Percentiles rank a stretch among this genome's conserved stretches.
Conservation (phyloP, 2,113 vertebrate species). For the Myrmophylax atrothorax region DNA sequence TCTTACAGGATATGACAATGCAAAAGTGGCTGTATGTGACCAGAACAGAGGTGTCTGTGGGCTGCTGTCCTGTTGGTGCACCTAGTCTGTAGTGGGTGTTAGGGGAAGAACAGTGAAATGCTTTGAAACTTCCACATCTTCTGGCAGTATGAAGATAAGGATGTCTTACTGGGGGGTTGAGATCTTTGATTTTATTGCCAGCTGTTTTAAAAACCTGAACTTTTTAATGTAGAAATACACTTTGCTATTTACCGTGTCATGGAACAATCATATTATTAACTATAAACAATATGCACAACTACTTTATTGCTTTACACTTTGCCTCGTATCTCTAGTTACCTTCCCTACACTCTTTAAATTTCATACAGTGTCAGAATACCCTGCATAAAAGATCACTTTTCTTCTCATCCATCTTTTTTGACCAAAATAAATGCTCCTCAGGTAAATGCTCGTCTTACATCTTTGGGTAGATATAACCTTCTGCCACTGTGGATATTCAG, state of each 20-base stretch:
- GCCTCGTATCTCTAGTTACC: accelerated
- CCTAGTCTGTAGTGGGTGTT: neutral
- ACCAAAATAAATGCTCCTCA: neutral
- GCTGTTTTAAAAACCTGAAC: accelerated
- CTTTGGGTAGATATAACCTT: neutral
- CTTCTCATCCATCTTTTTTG: neutral
- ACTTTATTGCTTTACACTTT: neutral
- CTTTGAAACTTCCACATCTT: neutral
- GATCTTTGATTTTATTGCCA: neutral
- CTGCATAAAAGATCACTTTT: neutral
- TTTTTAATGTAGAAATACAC: neutral
- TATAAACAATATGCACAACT: neutral
- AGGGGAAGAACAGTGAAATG: neutral
- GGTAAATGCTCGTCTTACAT: accelerated
- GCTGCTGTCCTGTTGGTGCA: neutral
- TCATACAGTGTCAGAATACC: neutral
- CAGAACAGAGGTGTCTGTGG: neutral
- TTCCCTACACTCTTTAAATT: neutral
- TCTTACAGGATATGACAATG: neutral
- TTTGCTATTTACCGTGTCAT: accelerated
- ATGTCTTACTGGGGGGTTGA: accelerated
- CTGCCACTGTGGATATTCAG: neutral
- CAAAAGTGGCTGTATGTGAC: neutral
- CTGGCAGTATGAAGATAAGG: neutral
- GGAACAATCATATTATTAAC: neutral